Evolutionary conservation across 2,797 vertebrate species (phyloP), one percentile per base, ranked within the genome.

Genomic region (Malacoctenus gilli): DNA sequence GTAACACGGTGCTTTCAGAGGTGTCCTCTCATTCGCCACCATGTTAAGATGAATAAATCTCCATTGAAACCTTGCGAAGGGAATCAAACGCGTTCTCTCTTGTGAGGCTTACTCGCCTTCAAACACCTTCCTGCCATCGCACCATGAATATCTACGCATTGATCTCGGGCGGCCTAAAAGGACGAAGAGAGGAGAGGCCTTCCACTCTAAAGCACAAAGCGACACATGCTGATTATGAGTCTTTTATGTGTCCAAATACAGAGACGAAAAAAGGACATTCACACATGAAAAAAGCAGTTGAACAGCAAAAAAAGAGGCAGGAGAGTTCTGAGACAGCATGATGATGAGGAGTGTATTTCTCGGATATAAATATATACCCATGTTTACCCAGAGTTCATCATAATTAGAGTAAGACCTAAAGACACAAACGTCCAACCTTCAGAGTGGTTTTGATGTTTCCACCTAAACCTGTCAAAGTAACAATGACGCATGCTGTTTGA

Each of bases 141-240:
- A 15, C 48, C 68, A 85, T 89, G 87, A 88, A 89, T 89, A 87
- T 81, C 71, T 76, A 43, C 59, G 78, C 74, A 84, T 86, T 89
- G 89, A 90, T 88, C 83, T 79, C 53, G 35, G 68, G 68, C 38
- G n/a, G 51, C 41, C 62, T 74, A 85, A 86, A 83, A 84, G 75
- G 85, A 84, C 62, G 42, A 60, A 77, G 77, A 77, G 73, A 76
- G 36, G 40, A 78, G 44, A 83, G 70, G 64, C 50, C 30, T 59
- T n/a, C 47, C 19, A 39, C 63, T 80, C 77, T 74, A 68, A 62
- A 78, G 64, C 72, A 86, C 85, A 88, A 85, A 84, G 83, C 80
- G 36, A 50, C 71, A 47, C 32, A 60, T 34, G 47, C 66, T 60
- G 56, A 73, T 74, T 72, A 73, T 57, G 50, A 73, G 63, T 58